A percentile compares a stretch with the other conserved stretches of the same genome.
Conservation (phyloP, 2,797 vertebrate genomes). For the Columba guinea region DNA sequence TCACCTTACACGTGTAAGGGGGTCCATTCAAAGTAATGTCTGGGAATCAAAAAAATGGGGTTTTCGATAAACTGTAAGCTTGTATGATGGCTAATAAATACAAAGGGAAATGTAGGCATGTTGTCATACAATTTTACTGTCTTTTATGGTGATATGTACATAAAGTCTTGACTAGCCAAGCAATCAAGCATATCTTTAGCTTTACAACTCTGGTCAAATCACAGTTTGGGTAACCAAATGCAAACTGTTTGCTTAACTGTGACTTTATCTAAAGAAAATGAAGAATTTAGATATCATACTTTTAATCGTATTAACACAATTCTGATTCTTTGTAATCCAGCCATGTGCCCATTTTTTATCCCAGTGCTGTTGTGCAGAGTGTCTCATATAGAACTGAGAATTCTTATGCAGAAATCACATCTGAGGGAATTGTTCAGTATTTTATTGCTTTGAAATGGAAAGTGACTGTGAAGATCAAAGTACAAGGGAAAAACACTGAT, state of each 20-base stretch:
- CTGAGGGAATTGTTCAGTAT: constrained; percentile 26
- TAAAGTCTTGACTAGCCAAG: background rate
- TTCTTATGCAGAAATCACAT: constrained; percentile 19
- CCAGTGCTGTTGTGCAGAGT: background rate
- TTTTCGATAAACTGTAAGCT: background rate
- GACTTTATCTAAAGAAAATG: background rate
- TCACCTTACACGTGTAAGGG: background rate
- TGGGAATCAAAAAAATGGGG: background rate
- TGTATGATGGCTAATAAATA: background rate
- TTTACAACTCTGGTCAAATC: background rate
- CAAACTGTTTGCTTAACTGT: background rate
- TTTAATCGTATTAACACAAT: background rate
- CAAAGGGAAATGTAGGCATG: background rate
- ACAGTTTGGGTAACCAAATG: background rate
- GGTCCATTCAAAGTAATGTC: background rate
- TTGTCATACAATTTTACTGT: background rate
- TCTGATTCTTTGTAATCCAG: background rate
- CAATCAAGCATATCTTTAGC: background rate
- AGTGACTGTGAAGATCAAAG: constrained; percentile 45
- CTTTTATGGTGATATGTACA: background rate
- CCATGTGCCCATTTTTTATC: background rate
- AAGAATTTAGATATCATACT: background rate
- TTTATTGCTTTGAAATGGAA: constrained; percentile 58
- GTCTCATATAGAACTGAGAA: background rate
- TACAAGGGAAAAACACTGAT: constrained; percentile 2